A percentile compares a stretch with the other conserved stretches of the same genome.
phyloP scores from a whole-genome alignment of 2,797 vertebrate species.

The Enteromius thamalakanensis region DNA sequence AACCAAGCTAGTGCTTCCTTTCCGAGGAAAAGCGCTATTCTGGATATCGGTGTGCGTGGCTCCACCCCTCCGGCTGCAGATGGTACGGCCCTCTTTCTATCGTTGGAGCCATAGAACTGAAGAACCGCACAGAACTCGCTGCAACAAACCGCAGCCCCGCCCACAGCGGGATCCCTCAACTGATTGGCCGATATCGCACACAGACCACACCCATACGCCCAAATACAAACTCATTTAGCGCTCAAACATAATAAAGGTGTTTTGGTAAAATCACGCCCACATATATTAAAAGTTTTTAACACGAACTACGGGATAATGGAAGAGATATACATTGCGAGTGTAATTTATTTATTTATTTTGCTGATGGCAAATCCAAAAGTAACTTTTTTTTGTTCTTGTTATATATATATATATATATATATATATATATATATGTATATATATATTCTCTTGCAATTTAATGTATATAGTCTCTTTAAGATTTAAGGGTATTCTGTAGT shows the following conservation, averaged over 20 bases:
- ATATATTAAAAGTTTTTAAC: too few relatives aligned
- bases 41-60: constrained; percentile 44
- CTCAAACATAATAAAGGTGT: not conserved
- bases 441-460: not conserved
- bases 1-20: not conserved
- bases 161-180: constrained; percentile 48
- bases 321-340: too few relatives aligned
- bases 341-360: not conserved
- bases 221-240: not conserved
- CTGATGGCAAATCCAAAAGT: not conserved
- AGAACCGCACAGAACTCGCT: constrained; percentile 52
- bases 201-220: constrained; percentile 45
- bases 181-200: constrained; percentile 59
- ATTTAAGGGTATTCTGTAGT: too few relatives aligned
- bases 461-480: too few relatives aligned
- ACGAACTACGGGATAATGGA: not conserved
- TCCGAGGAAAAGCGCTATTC: not conserved
- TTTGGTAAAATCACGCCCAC: not conserved
- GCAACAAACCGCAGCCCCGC: constrained; percentile 42
- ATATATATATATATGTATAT: not conserved
- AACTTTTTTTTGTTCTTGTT: too few relatives aligned
- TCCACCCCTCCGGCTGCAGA: constrained; percentile 63
- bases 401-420: too few relatives aligned
- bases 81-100: constrained; percentile 79
- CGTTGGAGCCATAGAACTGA: constrained; percentile 73